These are phyloP conservation scores for Diprion similis DNA, from an alignment of 1,140 invertebrate genomes.

Conservation along the genomic window DNA sequence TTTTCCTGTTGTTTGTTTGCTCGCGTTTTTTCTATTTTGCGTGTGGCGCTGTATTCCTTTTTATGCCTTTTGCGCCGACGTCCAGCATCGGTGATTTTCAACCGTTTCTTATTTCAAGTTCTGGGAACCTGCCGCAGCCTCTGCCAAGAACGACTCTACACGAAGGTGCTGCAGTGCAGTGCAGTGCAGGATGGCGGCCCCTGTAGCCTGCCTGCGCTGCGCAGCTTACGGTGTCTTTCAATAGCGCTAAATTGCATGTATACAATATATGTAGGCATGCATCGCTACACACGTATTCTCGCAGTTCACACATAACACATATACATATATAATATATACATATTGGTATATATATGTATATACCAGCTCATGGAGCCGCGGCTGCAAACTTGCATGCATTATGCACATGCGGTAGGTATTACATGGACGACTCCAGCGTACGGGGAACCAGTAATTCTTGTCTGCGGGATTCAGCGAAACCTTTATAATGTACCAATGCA, in stretches of 20 bases:
- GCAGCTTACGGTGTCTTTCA: background rate
- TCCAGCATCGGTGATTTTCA: constrained; percentile 24
- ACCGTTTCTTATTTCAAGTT: constrained; percentile 35
- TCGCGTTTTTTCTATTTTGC: too few relatives aligned
- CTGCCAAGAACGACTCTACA: background rate
- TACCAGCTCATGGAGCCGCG: background rate
- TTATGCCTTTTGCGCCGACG: background rate
- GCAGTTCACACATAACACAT: too few relatives aligned
- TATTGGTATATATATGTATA: background rate
- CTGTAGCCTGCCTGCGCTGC: background rate
- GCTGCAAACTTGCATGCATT: background rate
- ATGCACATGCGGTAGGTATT: too few relatives aligned
- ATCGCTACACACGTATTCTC: too few relatives aligned
- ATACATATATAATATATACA: background rate
- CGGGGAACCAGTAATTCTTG: too few relatives aligned
- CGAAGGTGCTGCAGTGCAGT: background rate
- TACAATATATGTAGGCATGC: background rate
- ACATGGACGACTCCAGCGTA: too few relatives aligned
- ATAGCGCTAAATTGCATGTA: background rate
- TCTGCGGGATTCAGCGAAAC: too few relatives aligned
- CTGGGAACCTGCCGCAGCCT: constrained; percentile 23
- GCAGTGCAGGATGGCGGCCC: background rate
- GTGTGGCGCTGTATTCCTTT: background rate
- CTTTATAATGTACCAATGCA: too few relatives aligned
- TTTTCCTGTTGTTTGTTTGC: too few relatives aligned